Evolutionary conservation across 2,888 invertebrate genomes (phyloP).

Genomic region (Cyclophora punctaria): DNA sequence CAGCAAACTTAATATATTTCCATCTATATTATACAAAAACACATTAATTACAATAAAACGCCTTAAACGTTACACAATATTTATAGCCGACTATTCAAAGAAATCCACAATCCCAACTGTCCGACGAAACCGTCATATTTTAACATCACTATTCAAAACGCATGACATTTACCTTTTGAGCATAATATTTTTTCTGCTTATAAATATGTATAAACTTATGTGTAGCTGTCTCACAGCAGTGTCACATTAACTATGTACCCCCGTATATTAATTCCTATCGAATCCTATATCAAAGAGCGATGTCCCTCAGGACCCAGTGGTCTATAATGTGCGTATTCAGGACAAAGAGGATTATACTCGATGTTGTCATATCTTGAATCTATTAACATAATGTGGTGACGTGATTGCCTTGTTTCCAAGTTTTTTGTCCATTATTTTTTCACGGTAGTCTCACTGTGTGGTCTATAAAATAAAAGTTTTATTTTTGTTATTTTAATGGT

Average conservation of each 20-base stretch:
- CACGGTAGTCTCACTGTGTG: conserved; percentile 47
- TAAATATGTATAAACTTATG: conserved; percentile 30
- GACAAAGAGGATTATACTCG: conserved; percentile 69
- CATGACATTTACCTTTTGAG: conserved; percentile 12
- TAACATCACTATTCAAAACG: neutral
- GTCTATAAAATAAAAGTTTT: conserved; percentile 28
- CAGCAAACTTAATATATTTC: too few species aligned
- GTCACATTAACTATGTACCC: conserved; percentile 50
- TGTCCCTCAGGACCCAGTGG: conserved; percentile 48
- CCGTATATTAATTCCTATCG: conserved; percentile 63
- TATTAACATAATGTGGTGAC: conserved; percentile 68
- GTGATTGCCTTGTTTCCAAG: conserved; percentile 45
- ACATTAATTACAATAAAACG: too few species aligned
- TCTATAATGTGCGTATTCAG: conserved; percentile 56
- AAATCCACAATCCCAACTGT: too few species aligned
- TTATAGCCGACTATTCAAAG: too few species aligned
- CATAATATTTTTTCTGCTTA: conserved; percentile 24
- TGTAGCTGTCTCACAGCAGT: conserved; percentile 13
- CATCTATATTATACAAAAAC: too few species aligned
- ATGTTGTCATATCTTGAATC: conserved; percentile 62
- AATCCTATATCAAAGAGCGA: conserved; percentile 65
- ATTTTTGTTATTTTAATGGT: too few species aligned
- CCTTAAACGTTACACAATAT: too few species aligned
- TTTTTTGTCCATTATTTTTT: conserved; percentile 42
- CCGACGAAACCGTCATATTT: too few species aligned